Evolutionary conservation across 92 coral and sea anemone genomes (phyloP), one percentile per base, ranked within the genome.

Genomic region (Micromussa lordhowensis): DNA sequence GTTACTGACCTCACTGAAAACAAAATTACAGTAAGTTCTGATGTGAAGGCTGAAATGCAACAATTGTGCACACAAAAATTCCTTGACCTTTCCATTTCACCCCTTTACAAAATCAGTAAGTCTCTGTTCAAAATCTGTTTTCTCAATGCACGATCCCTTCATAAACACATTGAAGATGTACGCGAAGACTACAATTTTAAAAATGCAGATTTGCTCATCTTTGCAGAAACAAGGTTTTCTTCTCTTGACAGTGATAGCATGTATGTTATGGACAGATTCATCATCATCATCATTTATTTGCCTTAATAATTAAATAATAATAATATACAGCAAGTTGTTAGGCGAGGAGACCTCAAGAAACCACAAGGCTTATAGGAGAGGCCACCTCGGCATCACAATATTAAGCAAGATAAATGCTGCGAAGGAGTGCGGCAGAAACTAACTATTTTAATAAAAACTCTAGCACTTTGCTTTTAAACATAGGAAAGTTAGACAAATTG

Each of bases 121-220:
- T 44, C 61, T 32, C 11, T 59, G 15, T 55, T 80, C 15, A 88
- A 88, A n/a, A 2, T 88, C 2, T 81, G 91, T 55, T 88, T 53
- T 81, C 79, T 88, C 22, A 81, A 88, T 73, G 81, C 91, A 80
- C 35, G 87, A 36, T 88, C 91, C 3, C 76, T 81, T 68, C 86
- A 87, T 63, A 88, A 72, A 80, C 82, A 81, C 48, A 71, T 88
- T 48, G 63, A 81, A 17, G 91, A 88, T 81, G 35, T 88, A 21
- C 77, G 49, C 53, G 3, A 78, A 34, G 91, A 88, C 64, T 12
- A 73, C 40, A 88, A 75, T 75, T 73, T 59, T 7, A 36, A 35
- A 9, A 71, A 29, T 61, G 74, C 74, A 38, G 87, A 88, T 81
- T 54, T 88, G 22, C 66, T 78, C 0, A 81, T 82, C 3, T 88